phyloP scores from a whole-genome alignment of 2,888 invertebrate species.

The Ornithoptera alexandrae region DNA sequence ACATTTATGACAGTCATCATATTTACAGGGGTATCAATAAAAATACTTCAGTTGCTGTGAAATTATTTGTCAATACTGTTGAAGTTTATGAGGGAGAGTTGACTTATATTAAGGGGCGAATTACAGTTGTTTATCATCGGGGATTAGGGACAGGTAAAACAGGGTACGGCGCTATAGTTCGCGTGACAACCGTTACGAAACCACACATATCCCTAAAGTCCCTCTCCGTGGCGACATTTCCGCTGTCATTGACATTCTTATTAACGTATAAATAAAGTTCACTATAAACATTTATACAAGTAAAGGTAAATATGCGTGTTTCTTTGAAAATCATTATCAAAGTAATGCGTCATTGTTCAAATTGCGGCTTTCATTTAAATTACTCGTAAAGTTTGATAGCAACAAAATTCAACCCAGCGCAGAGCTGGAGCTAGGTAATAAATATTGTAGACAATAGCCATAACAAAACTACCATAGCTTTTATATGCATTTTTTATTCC shows the following conservation, averaged over 20 bases:
- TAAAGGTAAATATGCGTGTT: slow-evolving; percentile 36
- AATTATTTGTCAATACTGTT: slow-evolving; percentile 31
- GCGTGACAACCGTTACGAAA: slow-evolving; percentile 57
- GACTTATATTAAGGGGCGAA: slow-evolving; percentile 45
- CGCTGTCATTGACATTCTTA: slow-evolving; percentile 34
- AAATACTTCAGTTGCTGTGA: slow-evolving; percentile 44
- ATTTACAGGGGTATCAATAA: slow-evolving; percentile 58
- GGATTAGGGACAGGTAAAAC: slow-evolving; percentile 56
- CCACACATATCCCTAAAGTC: slow-evolving; percentile 45
- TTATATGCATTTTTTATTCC: slow-evolving; percentile 29
- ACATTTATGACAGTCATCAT: slow-evolving; percentile 42
- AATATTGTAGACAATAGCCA: slow-evolving; percentile 27
- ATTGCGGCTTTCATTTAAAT: slow-evolving; percentile 58
- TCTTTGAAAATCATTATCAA: slow-evolving; percentile 58
- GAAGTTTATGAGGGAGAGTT: slow-evolving; percentile 42
- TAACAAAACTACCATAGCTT: slow-evolving; percentile 26
- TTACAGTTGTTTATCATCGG: slow-evolving; percentile 66
- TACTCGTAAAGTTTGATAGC: slow-evolving; percentile 48
- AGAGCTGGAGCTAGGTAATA: slow-evolving; percentile 16
- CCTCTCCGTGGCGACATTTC: slow-evolving; percentile 22
- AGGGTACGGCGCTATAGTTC: slow-evolving; percentile 59
- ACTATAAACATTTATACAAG: slow-evolving; percentile 31
- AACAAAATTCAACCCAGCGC: slow-evolving; percentile 14
- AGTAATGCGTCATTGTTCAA: slow-evolving; percentile 69
- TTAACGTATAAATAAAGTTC: slow-evolving; percentile 37